Base-by-base conservation (phyloP, 2,888 invertebrate genomes). In the Pachliopta kotzebuea region DNA sequence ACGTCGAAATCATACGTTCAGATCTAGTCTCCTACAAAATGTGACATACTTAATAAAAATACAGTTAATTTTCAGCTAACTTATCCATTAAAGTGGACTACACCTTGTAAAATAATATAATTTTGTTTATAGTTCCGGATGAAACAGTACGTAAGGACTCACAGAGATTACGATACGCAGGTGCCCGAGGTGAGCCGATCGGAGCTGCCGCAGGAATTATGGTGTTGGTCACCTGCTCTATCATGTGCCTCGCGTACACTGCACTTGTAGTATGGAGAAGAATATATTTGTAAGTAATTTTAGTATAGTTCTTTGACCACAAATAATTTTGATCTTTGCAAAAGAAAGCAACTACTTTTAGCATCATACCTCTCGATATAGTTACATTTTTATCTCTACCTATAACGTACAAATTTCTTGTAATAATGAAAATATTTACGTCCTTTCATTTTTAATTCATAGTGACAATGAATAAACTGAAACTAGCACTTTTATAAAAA, bases 131-230 rank as follows among this genome's bases (percentile, higher is more conserved):
- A 83, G 83, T 70, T 66, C 71, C 77, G 49, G 83, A 73, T 14
- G 78, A 79, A 29, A 64, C 72, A 37, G 84, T 88, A 2, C 74
- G 72, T 54, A 88, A 85, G 71, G 88, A 88, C 67, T 76, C 84
- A 0, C 73, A 78, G 68, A 76, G 77, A 50, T 57, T 72, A 59
- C 76, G 77, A 6, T 78, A 76, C 70, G 65, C 75, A 42, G 68
- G 70, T 29, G 58, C 72, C 8, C 73, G 81, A 2, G 80, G 83
- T 4, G 88, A 86, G 71, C 84, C 86, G 0, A 74, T 85, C 31
- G 88, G 85, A 8, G 75, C 80, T 4, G 90, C 89, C 0, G 90
- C 90, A 0, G 88, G 85, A 29, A 86, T 91, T 73, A 90, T 90
- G 90, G 81, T 90, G 4, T 76, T 85, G 24, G 81, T 88, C 68